Evolutionary conservation across 1,140 invertebrate species (phyloP).

Genomic region (Sminthurides bifidus): DNA sequence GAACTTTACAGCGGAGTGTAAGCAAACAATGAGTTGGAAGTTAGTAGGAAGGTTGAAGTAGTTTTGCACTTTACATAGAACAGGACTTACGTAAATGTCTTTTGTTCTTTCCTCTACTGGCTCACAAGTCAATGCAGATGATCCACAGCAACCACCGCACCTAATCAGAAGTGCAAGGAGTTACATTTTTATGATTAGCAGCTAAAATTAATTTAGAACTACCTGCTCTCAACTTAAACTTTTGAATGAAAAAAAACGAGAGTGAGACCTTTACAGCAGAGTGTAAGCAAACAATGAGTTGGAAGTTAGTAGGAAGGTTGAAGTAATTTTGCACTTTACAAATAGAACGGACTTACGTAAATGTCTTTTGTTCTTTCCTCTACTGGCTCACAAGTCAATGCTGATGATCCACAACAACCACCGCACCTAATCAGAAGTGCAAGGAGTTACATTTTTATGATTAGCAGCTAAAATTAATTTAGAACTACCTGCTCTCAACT

Average conservation of each 20-base stretch:
- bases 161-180: slow-evolving; percentile 9
- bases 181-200: neutral
- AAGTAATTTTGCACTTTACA: no score
- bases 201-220: neutral
- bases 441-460: neutral
- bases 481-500: no score
- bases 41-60: no score
- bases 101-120: neutral
- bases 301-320: no score
- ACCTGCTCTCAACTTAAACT: neutral
- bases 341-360: slow-evolving; percentile 1
- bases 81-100: slow-evolving; percentile 9
- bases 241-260: no score
- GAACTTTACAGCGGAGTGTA: no score
- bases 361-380: neutral
- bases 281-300: no score
- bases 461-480: neutral
- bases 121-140: slow-evolving; percentile 14
- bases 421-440: slow-evolving; percentile 14
- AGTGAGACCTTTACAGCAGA: no score
- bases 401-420: slow-evolving; percentile 15
- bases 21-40: no score
- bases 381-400: slow-evolving; percentile 15
- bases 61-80: neutral
- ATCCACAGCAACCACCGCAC: slow-evolving; percentile 20